These are phyloP conservation scores for Fregata magnificens DNA, from an alignment of 2,113 vertebrate species.

Conservation along the genomic window DNA sequence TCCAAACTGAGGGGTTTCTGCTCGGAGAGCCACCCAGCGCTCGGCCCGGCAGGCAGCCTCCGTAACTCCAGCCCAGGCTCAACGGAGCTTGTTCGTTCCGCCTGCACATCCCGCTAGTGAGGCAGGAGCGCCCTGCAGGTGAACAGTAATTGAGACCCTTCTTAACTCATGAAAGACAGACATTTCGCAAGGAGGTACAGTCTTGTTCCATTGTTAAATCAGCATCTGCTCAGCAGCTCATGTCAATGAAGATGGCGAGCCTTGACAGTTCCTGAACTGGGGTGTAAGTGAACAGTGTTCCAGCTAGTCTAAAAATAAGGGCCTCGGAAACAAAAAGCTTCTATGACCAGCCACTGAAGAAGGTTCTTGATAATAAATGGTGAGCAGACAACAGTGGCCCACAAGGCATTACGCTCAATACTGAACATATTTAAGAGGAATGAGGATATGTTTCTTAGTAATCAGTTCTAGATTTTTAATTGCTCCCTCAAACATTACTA, in stretches of 20 bases:
- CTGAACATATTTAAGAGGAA: neutral
- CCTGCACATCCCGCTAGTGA: accelerated
- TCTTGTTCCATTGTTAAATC: accelerated
- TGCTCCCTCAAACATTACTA: neutral
- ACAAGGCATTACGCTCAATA: accelerated
- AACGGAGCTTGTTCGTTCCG: accelerated
- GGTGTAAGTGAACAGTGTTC: neutral
- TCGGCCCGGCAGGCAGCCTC: neutral
- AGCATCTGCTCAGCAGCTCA: neutral
- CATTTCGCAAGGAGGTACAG: neutral
- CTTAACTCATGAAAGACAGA: accelerated
- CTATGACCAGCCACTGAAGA: accelerated
- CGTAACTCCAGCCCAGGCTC: neutral
- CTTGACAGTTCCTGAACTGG: neutral
- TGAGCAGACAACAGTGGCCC: neutral
- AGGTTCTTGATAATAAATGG: neutral
- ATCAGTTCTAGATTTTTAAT: neutral
- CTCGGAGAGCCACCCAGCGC: accelerated
- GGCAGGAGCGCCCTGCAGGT: neutral
- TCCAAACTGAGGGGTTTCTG: accelerated
- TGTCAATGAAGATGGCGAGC: neutral
- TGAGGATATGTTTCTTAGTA: neutral
- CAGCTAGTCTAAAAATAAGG: neutral
- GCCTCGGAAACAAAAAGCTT: neutral
- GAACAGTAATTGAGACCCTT: accelerated